Conservation (phyloP, 1,140 invertebrate genomes). For the Penaeus japonicus region DNA sequence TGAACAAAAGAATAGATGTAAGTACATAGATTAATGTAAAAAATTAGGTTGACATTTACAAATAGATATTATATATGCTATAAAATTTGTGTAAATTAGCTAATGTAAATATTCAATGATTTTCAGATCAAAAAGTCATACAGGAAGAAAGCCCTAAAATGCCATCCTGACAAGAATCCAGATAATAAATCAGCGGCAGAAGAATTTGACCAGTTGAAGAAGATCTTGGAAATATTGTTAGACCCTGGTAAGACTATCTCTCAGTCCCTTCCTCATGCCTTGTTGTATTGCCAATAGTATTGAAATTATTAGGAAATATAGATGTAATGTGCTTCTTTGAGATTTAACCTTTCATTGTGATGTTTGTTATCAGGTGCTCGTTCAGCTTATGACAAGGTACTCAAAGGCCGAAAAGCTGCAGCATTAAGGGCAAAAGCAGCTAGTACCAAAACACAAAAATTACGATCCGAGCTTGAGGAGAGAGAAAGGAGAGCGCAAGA, state of each 20-base stretch:
- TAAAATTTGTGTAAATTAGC: neutral
- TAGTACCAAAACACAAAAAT: constrained; percentile 39
- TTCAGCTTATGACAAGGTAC: constrained; percentile 40
- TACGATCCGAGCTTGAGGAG: constrained; percentile 35
- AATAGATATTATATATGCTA: neutral
- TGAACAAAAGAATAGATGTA: too few species aligned
- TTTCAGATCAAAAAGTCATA: constrained; percentile 57
- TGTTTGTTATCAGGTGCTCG: constrained; percentile 19
- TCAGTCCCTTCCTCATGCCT: neutral
- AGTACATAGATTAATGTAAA: neutral
- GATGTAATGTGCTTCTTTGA: too few species aligned
- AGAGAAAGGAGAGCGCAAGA: constrained; percentile 28
- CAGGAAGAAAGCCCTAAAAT: constrained; percentile 55
- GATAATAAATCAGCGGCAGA: constrained; percentile 55
- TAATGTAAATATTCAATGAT: neutral
- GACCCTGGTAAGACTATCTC: constrained; percentile 39
- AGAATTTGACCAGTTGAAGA: constrained; percentile 56
- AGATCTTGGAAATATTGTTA: constrained; percentile 55
- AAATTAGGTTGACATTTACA: neutral
- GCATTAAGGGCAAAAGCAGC: constrained; percentile 16
- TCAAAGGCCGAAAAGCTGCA: constrained; percentile 40
- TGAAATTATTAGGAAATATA: neutral
- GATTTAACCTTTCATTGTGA: too few species aligned
- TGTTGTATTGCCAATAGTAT: neutral
- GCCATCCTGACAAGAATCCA: constrained; percentile 59